Conservation (phyloP, 2,797 vertebrate genomes). For the Hephaestus fuliginosus region DNA sequence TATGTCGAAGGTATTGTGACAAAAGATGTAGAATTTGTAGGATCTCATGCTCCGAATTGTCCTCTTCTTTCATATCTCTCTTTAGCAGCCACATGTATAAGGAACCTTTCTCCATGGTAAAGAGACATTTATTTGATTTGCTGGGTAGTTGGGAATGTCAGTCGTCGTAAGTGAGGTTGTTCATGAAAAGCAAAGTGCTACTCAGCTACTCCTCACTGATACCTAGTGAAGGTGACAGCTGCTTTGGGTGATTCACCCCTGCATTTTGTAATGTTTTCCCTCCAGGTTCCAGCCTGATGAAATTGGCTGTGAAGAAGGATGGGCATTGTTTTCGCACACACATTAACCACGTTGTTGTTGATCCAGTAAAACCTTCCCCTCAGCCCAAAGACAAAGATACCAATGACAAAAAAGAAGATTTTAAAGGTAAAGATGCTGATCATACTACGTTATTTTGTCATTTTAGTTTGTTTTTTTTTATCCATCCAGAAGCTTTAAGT, state of each 20-base stretch:
- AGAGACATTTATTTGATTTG: neutral
- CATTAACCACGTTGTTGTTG: constrained; percentile 81
- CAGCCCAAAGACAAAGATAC: constrained; percentile 10
- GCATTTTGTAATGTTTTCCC: constrained; percentile 2
- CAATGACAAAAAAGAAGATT: constrained; percentile 12
- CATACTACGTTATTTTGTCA: neutral
- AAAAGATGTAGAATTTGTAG: neutral
- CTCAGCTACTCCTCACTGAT: neutral
- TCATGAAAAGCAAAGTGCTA: neutral
- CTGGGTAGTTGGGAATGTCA: neutral
- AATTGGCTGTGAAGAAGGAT: constrained; percentile 90
- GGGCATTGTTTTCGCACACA: constrained; percentile 92
- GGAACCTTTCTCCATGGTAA: neutral
- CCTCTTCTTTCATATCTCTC: neutral
- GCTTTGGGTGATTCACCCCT: neutral
- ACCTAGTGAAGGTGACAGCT: neutral
- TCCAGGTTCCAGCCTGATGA: constrained; percentile 88
- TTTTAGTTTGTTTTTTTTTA: constrained; percentile 2
- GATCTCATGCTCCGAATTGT: neutral
- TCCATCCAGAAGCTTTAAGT: neutral
- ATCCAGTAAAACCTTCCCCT: neutral
- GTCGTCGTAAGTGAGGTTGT: neutral
- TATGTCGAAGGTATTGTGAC: constrained; percentile 87
- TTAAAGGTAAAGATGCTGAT: constrained; percentile 52
- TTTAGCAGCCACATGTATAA: neutral